Evolutionary conservation across 2,888 invertebrate genomes (phyloP).

Genomic region (Trachelus iudaicus): DNA sequence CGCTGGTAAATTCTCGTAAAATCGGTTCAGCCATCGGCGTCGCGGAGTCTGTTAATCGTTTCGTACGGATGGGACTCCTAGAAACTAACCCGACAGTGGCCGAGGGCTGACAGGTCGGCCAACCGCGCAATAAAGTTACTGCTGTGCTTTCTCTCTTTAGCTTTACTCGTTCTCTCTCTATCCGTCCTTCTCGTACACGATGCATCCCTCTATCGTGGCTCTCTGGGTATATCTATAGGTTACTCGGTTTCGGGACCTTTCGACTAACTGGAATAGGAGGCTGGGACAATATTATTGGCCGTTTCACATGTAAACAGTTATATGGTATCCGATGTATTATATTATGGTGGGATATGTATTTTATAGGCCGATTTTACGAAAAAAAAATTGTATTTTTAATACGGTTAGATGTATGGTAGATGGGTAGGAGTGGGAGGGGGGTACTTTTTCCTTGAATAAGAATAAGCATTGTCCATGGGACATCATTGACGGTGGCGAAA

Average conservation of each 20-base stretch:
- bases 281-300: not conserved
- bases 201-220: not conserved
- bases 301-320: not conserved
- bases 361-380: not conserved
- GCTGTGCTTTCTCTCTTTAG: not conserved
- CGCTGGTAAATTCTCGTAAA: constrained; percentile 18
- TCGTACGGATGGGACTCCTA: constrained; percentile 11
- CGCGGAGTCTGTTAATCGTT: constrained; percentile 19
- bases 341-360: too few relatives aligned
- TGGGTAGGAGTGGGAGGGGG: too few relatives aligned
- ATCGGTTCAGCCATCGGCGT: not conserved
- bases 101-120: constrained; percentile 10
- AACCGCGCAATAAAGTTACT: constrained; percentile 13
- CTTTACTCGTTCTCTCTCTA: not conserved
- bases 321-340: not conserved
- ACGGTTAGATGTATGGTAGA: too few relatives aligned
- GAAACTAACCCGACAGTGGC: constrained; percentile 5
- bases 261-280: not conserved
- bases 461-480: not conserved
- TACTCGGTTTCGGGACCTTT: not conserved
- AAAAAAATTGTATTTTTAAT: too few relatives aligned
- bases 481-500: not conserved
- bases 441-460: not conserved
- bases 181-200: not conserved
- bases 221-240: not conserved